Evolutionary conservation across 2,113 vertebrate genomes (phyloP).

Genomic region (Anarhynchus alexandrinus): DNA sequence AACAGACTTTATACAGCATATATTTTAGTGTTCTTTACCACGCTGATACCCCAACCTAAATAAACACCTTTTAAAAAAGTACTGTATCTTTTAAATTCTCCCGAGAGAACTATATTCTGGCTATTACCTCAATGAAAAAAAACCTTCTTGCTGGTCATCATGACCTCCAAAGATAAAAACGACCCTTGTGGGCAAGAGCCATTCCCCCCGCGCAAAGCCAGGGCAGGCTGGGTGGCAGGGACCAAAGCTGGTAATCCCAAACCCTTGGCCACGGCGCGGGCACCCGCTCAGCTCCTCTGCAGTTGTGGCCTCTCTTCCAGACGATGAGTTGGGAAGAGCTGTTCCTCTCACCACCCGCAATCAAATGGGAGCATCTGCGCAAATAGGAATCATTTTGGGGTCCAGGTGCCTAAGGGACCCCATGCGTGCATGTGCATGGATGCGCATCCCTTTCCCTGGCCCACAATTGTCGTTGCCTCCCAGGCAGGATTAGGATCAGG

Average conservation of each 20-base stretch:
- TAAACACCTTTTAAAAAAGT: conserved; percentile 34
- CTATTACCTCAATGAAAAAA: conserved; percentile 15
- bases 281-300: neutral
- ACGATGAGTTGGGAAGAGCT: neutral
- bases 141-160: neutral
- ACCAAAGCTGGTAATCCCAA: neutral
- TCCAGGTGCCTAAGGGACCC: neutral
- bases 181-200: neutral
- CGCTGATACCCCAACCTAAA: neutral
- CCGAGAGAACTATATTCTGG: conserved; percentile 9
- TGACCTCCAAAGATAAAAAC: neutral
- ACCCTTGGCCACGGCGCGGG: neutral
- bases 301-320: neutral
- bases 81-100: conserved; percentile 32
- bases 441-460: neutral
- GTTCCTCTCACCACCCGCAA: neutral
- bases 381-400: neutral
- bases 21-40: neutral
- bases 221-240: neutral
- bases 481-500: neutral
- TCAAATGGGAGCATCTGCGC: neutral
- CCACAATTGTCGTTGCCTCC: neutral
- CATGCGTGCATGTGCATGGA: neutral
- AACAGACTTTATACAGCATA: neutral
- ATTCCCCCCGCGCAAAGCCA: neutral